These are phyloP conservation scores for Lutraria rhynchaena DNA, from an alignment of 1,140 invertebrate species.

Conservation along the genomic window DNA sequence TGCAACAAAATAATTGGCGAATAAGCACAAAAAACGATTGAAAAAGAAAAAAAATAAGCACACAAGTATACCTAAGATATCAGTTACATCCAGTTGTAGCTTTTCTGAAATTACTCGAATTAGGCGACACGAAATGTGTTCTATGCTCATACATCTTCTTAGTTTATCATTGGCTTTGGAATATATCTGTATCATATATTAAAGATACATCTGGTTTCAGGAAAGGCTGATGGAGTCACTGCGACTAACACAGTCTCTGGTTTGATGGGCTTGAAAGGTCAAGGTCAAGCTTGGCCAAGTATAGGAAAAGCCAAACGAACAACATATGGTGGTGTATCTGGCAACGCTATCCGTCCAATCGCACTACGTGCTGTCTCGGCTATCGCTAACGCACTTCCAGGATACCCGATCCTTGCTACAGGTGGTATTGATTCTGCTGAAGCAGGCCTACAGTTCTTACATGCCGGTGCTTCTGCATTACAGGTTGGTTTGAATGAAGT, in stretches of 20 bases:
- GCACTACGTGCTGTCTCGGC: conserved; percentile 94
- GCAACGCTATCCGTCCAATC: conserved; percentile 97
- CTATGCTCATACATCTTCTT: too few relatives aligned
- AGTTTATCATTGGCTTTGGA: too few relatives aligned
- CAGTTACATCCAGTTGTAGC: too few relatives aligned
- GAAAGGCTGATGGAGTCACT: conserved; percentile 96
- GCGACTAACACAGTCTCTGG: conserved; percentile 98
- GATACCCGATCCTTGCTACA: conserved; percentile 96
- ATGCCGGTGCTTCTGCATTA: conserved; percentile 94
- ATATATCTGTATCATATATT: too few relatives aligned
- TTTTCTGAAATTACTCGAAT: too few relatives aligned
- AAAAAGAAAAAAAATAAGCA: too few relatives aligned
- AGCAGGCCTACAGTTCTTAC: conserved; percentile 94
- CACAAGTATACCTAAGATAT: too few relatives aligned
- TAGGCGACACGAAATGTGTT: too few relatives aligned
- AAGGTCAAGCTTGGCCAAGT: conserved; percentile 94
- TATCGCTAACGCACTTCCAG: conserved; percentile 91
- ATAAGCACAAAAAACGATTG: too few relatives aligned
- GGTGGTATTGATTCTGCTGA: conserved; percentile 98
- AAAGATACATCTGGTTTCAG: too few relatives aligned
- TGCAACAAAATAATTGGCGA: too few relatives aligned
- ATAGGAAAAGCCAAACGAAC: conserved; percentile 92
- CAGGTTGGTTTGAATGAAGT: conserved; percentile 86
- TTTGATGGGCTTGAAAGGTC: conserved; percentile 92
- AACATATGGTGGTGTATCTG: conserved; percentile 98